These are phyloP conservation scores for Cynopterus brachyotis DNA, from an alignment of 2,113 vertebrate species.

Conservation along the genomic window DNA sequence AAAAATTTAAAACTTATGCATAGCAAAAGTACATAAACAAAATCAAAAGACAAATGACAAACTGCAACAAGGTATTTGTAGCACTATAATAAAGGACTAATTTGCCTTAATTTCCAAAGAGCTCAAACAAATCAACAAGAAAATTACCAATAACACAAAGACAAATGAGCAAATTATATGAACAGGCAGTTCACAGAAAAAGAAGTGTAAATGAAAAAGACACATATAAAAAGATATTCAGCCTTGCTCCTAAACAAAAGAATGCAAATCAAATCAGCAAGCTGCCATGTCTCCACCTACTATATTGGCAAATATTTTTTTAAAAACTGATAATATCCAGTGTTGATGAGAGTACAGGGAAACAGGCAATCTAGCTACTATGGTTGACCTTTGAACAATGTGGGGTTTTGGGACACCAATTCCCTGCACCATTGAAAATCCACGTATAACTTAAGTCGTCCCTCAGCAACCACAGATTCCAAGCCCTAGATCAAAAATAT, in stretches of 20 bases:
- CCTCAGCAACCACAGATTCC: background rate
- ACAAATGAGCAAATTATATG: background rate
- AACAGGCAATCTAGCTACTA: background rate
- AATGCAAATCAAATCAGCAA: conserved; percentile 34
- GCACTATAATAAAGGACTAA: conserved; percentile 3
- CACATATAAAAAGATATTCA: background rate
- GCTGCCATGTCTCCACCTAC: background rate
- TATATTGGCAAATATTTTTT: background rate
- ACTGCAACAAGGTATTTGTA: background rate
- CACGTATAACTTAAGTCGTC: background rate
- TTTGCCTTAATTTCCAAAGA: conserved; percentile 50
- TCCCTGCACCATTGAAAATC: background rate
- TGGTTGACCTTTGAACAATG: background rate
- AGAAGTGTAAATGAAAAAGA: background rate
- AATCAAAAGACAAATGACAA: conserved; percentile 44
- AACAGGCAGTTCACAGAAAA: background rate
- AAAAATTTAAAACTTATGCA: conserved; percentile 28
- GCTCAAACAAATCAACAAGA: conserved; percentile 41
- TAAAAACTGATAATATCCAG: background rate
- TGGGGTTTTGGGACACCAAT: background rate
- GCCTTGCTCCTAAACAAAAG: conserved; percentile 15
- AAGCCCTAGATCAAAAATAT: background rate
- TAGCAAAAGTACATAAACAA: conserved; percentile 2
- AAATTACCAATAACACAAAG: conserved; percentile 3
- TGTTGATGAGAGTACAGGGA: background rate